Evolutionary conservation across 1,140 invertebrate species (phyloP).

Genomic region (Drosophila sp.): DNA sequence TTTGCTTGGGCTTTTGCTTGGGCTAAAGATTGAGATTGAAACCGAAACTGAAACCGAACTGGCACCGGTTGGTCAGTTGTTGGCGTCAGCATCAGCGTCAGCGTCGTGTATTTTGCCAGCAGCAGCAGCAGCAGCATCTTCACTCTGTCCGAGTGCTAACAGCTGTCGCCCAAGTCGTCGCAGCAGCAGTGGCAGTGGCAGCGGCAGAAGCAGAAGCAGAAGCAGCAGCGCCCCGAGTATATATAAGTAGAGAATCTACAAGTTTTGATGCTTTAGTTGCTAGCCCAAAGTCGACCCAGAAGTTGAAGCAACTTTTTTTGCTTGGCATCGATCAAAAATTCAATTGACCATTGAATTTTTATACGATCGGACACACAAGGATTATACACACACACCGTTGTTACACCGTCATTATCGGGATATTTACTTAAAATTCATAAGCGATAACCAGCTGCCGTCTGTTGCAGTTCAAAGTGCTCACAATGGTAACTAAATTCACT

Average conservation of each 20-base stretch:
- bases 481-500: constrained; percentile 66
- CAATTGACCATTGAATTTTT: constrained; percentile 84
- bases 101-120: background rate
- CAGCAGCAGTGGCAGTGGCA: constrained; percentile 19
- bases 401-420: constrained; percentile 35
- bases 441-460: constrained; percentile 42
- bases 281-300: constrained; percentile 84
- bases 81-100: constrained; percentile 42
- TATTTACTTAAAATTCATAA: constrained; percentile 39
- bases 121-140: constrained; percentile 44
- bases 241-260: constrained; percentile 84
- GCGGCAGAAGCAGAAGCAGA: constrained; percentile 38
- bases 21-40: constrained; percentile 22
- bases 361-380: constrained; percentile 78
- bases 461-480: constrained; percentile 76
- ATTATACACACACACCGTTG: constrained; percentile 53
- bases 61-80: constrained; percentile 41
- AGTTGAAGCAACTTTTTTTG: constrained; percentile 80
- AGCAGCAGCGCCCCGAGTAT: constrained; percentile 73
- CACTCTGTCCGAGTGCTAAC: constrained; percentile 67
- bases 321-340: constrained; percentile 84
- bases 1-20: constrained; percentile 6
- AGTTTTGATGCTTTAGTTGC: constrained; percentile 84
- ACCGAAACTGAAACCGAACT: constrained; percentile 23
- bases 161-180: constrained; percentile 73